Base-by-base conservation (phyloP, 1,140 invertebrate species). In the Atopsyche davidsoni region DNA sequence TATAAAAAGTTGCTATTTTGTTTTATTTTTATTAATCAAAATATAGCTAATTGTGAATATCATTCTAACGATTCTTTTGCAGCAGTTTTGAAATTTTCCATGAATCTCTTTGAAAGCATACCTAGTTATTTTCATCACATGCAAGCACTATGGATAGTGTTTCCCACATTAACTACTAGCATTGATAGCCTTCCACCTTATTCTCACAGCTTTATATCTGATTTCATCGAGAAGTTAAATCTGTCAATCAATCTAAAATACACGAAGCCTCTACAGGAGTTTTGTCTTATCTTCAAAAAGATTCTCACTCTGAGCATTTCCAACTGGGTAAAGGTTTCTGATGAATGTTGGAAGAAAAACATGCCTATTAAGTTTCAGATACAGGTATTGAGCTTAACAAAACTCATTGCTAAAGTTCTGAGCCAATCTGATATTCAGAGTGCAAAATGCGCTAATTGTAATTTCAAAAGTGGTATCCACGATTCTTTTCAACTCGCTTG, bases 1-100 rank as follows among this genome's bases (percentile, higher is more conserved):
- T 55, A 28, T 31, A 55, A 55, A 50, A 55, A 28, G 31, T n/a
- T 38, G 4, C 13, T 49, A 1, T 40, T 19, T 22, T 55, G 46
- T 13, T 35, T 42, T 9, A 38, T 35, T 13, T 17, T 39, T 4
- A n/a, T 55, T 22, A 28, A 38, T 22, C 53, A 55, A 46, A 55
- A 49, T 44, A 40, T 50, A 10, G 14, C 35, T 3, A 19, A n/a
- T 22, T 43, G 46, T 21, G 21, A 34, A 16, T 49, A 21, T 16
- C 45, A 16, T 9, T 14, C 2, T 9, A 43, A 18, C 14, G 18
- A 32, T 21, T 25, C 42, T 24, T 45, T 38, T 21, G 2, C 16
- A 22, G 42, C 22, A 13, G 42, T 18, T 10, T 21, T 45, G n/a
- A 45, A 45, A 38, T 44, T 51, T 9, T 38, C n/a, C 17, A 19